Conservation (phyloP, 1,140 invertebrate genomes). For the silkworm (Bombyx mori) region ASM3026992v2 NC_085133.1:1698001-1698500, state of each 20-base stretch:
- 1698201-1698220: neutral
- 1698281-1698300: slow-evolving; percentile 26
- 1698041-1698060: too few species aligned
- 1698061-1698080: too few species aligned
- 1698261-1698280: slow-evolving; percentile 28
- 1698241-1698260: slow-evolving; percentile 18
- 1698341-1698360: slow-evolving; percentile 35
- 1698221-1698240: neutral
- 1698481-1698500: neutral
- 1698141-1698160: too few species aligned
- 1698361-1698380: slow-evolving; percentile 52
- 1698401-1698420: slow-evolving; percentile 45
- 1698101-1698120: too few species aligned
- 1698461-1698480: slow-evolving; percentile 7
- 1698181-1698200: neutral
- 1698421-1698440: too few species aligned
- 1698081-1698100: too few species aligned
- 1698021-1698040: too few species aligned
- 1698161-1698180: too few species aligned
- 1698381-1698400: slow-evolving; percentile 54
- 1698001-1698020: too few species aligned
- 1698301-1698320: slow-evolving; percentile 61
- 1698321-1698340: slow-evolving; percentile 62
- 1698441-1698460: too few species aligned
- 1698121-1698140: too few species aligned